Evolutionary conservation across 2,888 invertebrate species (phyloP).

Genomic region (Actias luna): DNA sequence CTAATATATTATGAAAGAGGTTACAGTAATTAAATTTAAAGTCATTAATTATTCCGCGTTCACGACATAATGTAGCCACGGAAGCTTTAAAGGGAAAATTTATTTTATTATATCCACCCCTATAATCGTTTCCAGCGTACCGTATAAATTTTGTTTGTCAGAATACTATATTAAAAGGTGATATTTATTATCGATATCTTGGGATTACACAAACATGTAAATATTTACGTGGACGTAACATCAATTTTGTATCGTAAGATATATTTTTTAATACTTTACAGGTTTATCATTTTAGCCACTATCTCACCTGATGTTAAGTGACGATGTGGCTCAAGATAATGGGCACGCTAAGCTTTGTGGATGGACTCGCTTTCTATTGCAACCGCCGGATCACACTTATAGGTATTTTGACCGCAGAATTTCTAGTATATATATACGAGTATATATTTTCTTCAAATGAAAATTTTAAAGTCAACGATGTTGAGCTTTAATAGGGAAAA

Average conservation of each 20-base stretch:
- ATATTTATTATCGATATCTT: background rate
- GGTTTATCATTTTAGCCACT: too few species aligned
- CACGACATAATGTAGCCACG: background rate
- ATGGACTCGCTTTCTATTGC: too few species aligned
- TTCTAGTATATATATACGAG: too few species aligned
- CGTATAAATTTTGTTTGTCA: background rate
- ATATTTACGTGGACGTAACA: background rate
- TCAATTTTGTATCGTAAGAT: background rate
- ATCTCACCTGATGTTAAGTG: too few species aligned
- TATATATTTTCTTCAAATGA: too few species aligned
- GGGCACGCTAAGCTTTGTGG: too few species aligned
- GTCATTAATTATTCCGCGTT: slow-evolving; percentile 9
- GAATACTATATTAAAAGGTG: background rate
- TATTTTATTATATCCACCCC: slow-evolving; percentile 3
- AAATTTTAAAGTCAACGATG: too few species aligned
- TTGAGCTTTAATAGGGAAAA: too few species aligned
- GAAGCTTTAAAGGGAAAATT: slow-evolving; percentile 3
- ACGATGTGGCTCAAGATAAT: too few species aligned
- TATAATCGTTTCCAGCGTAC: background rate
- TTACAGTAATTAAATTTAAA: slow-evolving; percentile 7
- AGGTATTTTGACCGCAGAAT: too few species aligned
- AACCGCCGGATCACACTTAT: too few species aligned
- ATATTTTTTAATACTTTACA: too few species aligned
- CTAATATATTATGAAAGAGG: slow-evolving; percentile 1
- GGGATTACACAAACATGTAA: background rate